These are phyloP conservation scores for Drosophila mulleri DNA, from an alignment of 2,888 invertebrate genomes.

Conservation along the genomic window DNA sequence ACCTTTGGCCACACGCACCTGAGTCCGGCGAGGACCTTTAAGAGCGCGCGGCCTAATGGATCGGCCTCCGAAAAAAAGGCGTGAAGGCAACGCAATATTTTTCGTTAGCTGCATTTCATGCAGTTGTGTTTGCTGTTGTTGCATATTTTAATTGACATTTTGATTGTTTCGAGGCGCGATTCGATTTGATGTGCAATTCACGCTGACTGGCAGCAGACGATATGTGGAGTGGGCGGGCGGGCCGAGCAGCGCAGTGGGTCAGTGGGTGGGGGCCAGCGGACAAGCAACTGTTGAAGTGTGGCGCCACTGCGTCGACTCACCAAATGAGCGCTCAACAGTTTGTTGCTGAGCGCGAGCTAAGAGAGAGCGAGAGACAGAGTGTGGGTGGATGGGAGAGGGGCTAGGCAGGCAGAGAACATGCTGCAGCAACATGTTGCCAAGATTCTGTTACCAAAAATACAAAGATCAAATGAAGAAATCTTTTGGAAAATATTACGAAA, in stretches of 20 bases:
- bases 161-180: conserved; percentile 69
- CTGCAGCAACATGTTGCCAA: conserved; percentile 53
- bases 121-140: conserved; percentile 12
- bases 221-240: background rate
- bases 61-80: background rate
- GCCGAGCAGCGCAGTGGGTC: background rate
- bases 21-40: conserved; percentile 12
- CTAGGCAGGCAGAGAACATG: conserved; percentile 4
- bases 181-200: conserved; percentile 68
- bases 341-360: conserved; percentile 52
- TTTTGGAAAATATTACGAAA: background rate
- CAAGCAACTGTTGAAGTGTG: conserved; percentile 70
- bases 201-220: conserved; percentile 16
- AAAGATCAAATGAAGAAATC: background rate
- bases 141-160: conserved; percentile 74
- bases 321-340: conserved; percentile 74
- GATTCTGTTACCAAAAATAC: background rate
- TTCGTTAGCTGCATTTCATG: background rate
- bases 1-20: conserved; percentile 33
- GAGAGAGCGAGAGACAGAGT: background rate
- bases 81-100: conserved; percentile 10
- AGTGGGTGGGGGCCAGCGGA: conserved; percentile 13
- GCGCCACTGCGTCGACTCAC: conserved; percentile 68
- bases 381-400: background rate
- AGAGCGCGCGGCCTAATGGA: conserved; percentile 10